These are phyloP conservation scores for Pseudomyrmex concolor DNA, from an alignment of 1,140 invertebrate genomes.

Conservation along the genomic window DNA sequence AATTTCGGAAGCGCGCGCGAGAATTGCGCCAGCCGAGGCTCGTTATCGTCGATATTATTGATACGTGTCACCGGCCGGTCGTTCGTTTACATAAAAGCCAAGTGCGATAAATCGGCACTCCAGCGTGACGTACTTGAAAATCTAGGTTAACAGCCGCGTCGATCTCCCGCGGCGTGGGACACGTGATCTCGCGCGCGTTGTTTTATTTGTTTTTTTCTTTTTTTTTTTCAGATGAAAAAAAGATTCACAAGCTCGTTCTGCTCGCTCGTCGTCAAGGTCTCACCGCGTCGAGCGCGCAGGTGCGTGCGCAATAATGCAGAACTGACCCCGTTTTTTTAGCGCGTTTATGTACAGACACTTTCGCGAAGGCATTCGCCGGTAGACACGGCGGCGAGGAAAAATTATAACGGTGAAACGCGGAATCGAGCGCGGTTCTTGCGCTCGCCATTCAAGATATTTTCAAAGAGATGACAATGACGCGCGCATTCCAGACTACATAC, in stretches of 20 bases:
- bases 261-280: constrained; percentile 53
- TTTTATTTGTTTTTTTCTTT: background rate
- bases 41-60: constrained; percentile 48
- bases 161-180: constrained; percentile 46
- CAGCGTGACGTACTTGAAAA: constrained; percentile 64
- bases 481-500: constrained; percentile 7
- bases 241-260: constrained; percentile 56
- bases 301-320: constrained; percentile 56
- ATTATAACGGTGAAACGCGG: constrained; percentile 58
- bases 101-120: constrained; percentile 60
- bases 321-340: constrained; percentile 64
- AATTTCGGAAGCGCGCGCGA: constrained; percentile 29
- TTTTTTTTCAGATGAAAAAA: constrained; percentile 48
- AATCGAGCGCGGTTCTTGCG: constrained; percentile 47
- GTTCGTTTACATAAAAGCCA: constrained; percentile 44
- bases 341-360: constrained; percentile 19
- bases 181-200: constrained; percentile 20
- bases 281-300: constrained; percentile 25
- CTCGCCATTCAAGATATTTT: constrained; percentile 33
- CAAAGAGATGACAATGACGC: constrained; percentile 54
- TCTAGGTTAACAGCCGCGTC: constrained; percentile 68
- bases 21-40: constrained; percentile 19
- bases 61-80: constrained; percentile 10
- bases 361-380: constrained; percentile 26
- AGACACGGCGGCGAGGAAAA: constrained; percentile 25